phyloP scores from a whole-genome alignment of 2,888 invertebrate species.

The Aelia acuminata region DNA sequence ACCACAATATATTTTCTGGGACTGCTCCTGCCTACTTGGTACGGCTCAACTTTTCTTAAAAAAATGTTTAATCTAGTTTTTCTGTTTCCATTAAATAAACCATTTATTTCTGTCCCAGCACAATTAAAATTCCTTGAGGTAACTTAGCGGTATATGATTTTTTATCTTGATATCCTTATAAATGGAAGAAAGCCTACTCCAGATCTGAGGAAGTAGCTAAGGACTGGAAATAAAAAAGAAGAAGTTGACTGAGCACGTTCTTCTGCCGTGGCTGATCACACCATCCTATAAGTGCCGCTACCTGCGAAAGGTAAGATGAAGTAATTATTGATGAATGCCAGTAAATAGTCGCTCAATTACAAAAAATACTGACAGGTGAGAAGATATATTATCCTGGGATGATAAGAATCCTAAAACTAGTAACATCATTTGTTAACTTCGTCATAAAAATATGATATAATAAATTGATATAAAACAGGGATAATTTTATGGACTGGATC shows the following conservation, averaged over 20 bases:
- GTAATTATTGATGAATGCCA: constrained; percentile 22
- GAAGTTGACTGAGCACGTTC: constrained; percentile 10
- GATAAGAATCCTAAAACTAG: neutral
- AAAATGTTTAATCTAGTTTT: too few relatives aligned
- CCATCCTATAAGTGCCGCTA: neutral
- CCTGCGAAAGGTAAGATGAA: neutral
- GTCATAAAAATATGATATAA: neutral
- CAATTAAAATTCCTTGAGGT: neutral
- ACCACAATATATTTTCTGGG: too few relatives aligned
- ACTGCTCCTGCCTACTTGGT: too few relatives aligned
- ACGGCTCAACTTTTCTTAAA: too few relatives aligned
- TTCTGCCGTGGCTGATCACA: neutral
- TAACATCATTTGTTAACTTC: neutral
- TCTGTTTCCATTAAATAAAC: neutral
- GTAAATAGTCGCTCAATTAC: neutral
- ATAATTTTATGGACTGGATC: too few relatives aligned
- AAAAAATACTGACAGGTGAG: neutral
- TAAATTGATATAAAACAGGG: too few relatives aligned
- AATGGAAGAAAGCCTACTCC: neutral
- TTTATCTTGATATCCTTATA: neutral
- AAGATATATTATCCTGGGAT: neutral
- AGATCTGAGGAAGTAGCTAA: neutral
- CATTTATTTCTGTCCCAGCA: neutral
- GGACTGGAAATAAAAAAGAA: neutral
- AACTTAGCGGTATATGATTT: neutral